phyloP scores from a whole-genome alignment of 2,113 vertebrate genomes.

The Chaetorhynchus papuensis region DNA sequence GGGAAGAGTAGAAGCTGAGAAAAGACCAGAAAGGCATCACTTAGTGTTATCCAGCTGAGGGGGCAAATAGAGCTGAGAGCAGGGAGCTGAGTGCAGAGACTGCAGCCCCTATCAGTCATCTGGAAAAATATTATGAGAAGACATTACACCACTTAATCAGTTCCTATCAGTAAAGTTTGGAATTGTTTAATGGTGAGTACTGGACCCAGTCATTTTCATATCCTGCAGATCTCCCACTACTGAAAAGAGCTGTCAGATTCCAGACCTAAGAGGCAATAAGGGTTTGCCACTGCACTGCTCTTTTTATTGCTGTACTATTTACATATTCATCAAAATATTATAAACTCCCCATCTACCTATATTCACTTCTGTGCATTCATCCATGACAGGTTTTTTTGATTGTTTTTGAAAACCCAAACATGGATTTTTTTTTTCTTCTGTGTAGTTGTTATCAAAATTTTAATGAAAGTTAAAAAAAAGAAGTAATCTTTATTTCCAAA shows the following conservation, averaged over 20 bases:
- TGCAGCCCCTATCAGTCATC: neutral
- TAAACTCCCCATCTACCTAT: neutral
- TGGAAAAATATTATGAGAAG: neutral
- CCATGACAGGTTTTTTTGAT: neutral
- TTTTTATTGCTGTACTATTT: neutral
- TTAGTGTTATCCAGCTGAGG: rapidly evolving
- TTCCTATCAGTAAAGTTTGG: neutral
- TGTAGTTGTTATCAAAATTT: neutral
- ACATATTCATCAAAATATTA: neutral
- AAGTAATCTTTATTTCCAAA: neutral
- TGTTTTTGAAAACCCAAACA: neutral
- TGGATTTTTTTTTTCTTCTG: neutral
- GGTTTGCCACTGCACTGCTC: neutral
- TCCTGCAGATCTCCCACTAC: neutral
- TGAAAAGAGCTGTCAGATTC: neutral
- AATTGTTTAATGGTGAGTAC: neutral
- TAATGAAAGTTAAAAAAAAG: neutral
- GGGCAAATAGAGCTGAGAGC: neutral
- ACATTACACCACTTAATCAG: neutral
- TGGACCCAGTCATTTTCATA: neutral
- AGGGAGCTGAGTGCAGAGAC: neutral
- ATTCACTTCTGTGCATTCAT: neutral
- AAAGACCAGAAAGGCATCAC: neutral
- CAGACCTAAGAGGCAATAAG: neutral
- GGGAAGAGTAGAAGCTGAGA: neutral